Conservation (phyloP, 2,888 invertebrate species). For the Diaperis boleti region DNA sequence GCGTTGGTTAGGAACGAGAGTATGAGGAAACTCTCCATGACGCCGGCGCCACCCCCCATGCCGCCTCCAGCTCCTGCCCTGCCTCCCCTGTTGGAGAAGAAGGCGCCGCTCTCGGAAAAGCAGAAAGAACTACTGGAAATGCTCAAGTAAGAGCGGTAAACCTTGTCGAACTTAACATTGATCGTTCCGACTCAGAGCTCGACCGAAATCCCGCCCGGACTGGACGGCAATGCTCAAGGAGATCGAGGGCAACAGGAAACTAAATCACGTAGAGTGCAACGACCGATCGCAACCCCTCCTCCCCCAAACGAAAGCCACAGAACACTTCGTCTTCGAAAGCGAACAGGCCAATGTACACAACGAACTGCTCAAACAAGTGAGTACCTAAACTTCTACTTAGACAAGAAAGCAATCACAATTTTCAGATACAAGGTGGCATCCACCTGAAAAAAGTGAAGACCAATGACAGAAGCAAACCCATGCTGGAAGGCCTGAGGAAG, state of each 20-base stretch:
- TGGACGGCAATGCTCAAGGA: conserved; percentile 94
- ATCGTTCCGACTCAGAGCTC: too few relatives aligned
- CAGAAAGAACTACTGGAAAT: conserved; percentile 79
- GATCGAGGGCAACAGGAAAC: conserved; percentile 83
- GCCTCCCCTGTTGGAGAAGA: conserved; percentile 70
- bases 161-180: not conserved
- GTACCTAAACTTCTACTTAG: not conserved
- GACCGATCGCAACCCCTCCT: conserved; percentile 76
- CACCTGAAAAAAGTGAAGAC: conserved; percentile 81
- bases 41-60: conserved; percentile 66
- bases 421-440: conserved; percentile 79
- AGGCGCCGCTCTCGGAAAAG: conserved; percentile 69
- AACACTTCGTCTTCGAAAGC: conserved; percentile 88
- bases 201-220: conserved; percentile 86
- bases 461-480: conserved; percentile 89
- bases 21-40: conserved; percentile 57
- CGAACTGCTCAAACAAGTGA: conserved; percentile 76
- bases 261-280: conserved; percentile 87
- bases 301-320: conserved; percentile 72
- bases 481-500: conserved; percentile 85
- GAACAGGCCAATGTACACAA: conserved; percentile 86
- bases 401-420: not conserved
- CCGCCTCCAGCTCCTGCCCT: conserved; percentile 80
- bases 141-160: conserved; percentile 69
- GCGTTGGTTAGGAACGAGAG: conserved; percentile 62